Percentiles rank a stretch among this genome's conserved stretches.
phyloP scores from a whole-genome alignment of 2,888 invertebrate genomes.

The Empis livida region DNA sequence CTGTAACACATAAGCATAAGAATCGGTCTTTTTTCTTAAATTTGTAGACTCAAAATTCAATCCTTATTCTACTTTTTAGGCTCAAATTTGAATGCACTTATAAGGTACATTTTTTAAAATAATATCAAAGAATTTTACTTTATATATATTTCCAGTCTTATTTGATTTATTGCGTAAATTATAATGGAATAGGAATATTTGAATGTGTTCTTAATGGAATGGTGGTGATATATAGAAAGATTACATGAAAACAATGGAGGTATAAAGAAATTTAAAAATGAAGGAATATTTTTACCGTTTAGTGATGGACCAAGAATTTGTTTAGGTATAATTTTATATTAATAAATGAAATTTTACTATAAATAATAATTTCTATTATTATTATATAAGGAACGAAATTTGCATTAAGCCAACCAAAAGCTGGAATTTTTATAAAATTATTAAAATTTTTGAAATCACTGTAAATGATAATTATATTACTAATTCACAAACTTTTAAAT shows the following conservation, averaged over 20 bases:
- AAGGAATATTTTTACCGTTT: conserved; percentile 25
- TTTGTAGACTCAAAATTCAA: no score
- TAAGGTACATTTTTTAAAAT: no score
- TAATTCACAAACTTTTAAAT: conserved; percentile 23
- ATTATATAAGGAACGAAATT: conserved; percentile 34
- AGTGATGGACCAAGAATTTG: conserved; percentile 32
- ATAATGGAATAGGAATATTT: no score
- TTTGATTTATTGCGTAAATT: no score
- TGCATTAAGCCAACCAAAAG: conserved; percentile 27
- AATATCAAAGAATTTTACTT: no score
- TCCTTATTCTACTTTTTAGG: no score
- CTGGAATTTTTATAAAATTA: conserved; percentile 25
- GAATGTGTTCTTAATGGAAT: no score
- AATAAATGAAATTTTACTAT: not conserved
- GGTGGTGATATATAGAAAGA: no score
- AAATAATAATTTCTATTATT: conserved; percentile 4
- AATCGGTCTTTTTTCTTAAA: no score
- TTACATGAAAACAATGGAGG: conserved; percentile 24
- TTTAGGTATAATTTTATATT: conserved; percentile 18
- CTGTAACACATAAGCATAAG: no score
- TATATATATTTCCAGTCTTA: no score
- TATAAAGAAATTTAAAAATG: conserved; percentile 21
- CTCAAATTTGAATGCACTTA: no score
- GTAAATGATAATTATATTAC: conserved; percentile 23
- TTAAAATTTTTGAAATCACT: conserved; percentile 26